A percentile compares a stretch with the other conserved stretches of the same genome.
Evolutionary conservation across 2,113 vertebrate genomes (phyloP).

Genomic region (Oncorhynchus nerka): DNA sequence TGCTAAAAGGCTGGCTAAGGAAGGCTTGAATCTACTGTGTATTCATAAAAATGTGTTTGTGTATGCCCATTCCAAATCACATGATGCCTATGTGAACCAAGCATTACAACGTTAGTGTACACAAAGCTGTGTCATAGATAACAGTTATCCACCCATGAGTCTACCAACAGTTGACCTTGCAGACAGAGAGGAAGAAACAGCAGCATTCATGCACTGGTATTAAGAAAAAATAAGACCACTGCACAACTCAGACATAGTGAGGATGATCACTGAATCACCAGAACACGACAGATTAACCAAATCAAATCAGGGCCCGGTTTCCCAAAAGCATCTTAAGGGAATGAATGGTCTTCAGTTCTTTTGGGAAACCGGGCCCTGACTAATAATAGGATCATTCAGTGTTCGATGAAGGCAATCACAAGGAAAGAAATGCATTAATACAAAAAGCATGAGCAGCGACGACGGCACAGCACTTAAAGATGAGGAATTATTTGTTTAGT

Average conservation of each 20-base stretch:
- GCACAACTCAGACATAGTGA: slow-evolving; percentile 12
- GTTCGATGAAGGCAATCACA: slow-evolving; percentile 25
- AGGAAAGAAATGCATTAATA: slow-evolving; percentile 27
- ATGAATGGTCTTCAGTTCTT: too few relatives aligned
- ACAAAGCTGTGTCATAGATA: slow-evolving; percentile 43
- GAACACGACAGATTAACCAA: slow-evolving; percentile 7
- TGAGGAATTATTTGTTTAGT: slow-evolving; percentile 27
- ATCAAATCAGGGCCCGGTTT: slow-evolving; percentile 1
- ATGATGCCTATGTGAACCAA: slow-evolving; percentile 29
- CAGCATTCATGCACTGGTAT: slow-evolving; percentile 51
- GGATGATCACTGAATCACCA: slow-evolving; percentile 18
- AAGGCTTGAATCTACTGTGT: neutral
- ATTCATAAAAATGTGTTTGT: neutral
- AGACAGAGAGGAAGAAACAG: slow-evolving; percentile 16
- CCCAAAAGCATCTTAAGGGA: too few relatives aligned
- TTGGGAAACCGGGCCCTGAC: too few relatives aligned
- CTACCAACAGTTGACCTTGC: slow-evolving; percentile 14
- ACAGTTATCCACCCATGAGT: slow-evolving; percentile 9
- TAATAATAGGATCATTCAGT: slow-evolving; percentile 42
- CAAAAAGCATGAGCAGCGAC: slow-evolving; percentile 6
- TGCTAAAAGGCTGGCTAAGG: neutral
- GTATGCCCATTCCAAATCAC: slow-evolving; percentile 3
- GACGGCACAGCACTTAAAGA: slow-evolving; percentile 42
- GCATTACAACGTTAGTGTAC: slow-evolving; percentile 35
- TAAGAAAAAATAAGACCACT: slow-evolving; percentile 17